These are phyloP conservation scores for Acanthis flammea DNA, from an alignment of 2,797 vertebrate species.

Conservation along the genomic window DNA sequence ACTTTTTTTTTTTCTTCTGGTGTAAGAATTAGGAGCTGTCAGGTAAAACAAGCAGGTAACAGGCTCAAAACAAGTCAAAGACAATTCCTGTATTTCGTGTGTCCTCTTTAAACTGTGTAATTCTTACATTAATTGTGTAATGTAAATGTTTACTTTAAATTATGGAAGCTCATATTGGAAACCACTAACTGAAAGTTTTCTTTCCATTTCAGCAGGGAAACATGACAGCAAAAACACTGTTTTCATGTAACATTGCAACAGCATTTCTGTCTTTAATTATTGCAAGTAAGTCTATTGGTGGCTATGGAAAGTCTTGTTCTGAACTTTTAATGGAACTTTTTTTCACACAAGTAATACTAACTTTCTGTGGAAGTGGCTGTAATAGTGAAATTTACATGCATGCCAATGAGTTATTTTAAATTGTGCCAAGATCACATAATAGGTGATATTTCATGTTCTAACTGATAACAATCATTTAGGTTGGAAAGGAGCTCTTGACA, in stretches of 20 bases:
- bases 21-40: not conserved
- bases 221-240: not conserved
- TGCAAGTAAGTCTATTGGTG: conserved; percentile 56
- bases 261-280: conserved; percentile 24
- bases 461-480: not conserved
- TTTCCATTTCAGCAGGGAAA: not conserved
- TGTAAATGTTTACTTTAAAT: not conserved
- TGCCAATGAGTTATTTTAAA: not conserved
- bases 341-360: not conserved
- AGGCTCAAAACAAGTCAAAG: not conserved
- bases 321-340: not conserved
- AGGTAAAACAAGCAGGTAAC: not conserved
- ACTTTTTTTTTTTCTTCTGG: not conserved
- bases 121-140: not conserved
- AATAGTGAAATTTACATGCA: not conserved
- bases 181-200: not conserved
- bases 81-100: not conserved
- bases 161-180: not conserved
- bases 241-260: conserved; percentile 20
- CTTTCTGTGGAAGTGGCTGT: not conserved
- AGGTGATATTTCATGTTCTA: not conserved
- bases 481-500: not conserved
- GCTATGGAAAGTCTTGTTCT: not conserved
- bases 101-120: not conserved
- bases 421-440: not conserved